phyloP scores from a whole-genome alignment of 2,797 vertebrate species.

The Antrozous pallidus region DNA sequence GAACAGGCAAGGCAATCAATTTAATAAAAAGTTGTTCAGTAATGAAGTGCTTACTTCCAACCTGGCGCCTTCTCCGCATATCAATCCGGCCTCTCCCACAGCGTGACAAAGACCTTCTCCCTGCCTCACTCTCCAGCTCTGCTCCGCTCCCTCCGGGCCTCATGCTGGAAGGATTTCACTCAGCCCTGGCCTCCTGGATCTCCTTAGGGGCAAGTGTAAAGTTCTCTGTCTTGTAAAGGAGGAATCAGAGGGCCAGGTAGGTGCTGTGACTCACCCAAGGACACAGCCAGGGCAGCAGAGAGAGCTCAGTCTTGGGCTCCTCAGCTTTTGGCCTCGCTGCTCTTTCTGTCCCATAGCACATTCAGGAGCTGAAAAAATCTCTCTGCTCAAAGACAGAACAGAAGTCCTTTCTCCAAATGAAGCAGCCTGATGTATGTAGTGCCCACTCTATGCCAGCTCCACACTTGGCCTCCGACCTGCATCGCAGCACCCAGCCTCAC shows the following conservation, averaged over 20 bases:
- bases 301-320: background rate
- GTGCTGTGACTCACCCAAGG: too few relatives aligned
- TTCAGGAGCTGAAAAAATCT: background rate
- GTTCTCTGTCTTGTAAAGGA: background rate
- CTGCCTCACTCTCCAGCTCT: too few relatives aligned
- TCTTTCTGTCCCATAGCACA: fast-evolving
- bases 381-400: background rate
- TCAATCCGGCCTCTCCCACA: background rate
- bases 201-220: background rate
- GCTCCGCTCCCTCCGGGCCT: background rate
- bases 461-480: background rate
- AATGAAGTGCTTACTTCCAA: conserved; percentile 69
- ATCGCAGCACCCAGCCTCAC: background rate
- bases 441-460: background rate
- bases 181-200: background rate
- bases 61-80: conserved; percentile 1
- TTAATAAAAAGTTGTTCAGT: conserved; percentile 69
- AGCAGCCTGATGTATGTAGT: background rate
- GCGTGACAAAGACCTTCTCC: background rate
- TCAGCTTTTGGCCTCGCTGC: background rate
- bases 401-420: background rate
- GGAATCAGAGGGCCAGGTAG: background rate
- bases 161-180: too few relatives aligned
- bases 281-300: background rate
- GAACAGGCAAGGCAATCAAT: conserved; percentile 76